Percentiles rank a stretch among this genome's conserved stretches.
These are phyloP conservation scores for Sinodicranocentrus sp. DNA, from an alignment of 2,888 invertebrate genomes.

Conservation along the genomic window DNA sequence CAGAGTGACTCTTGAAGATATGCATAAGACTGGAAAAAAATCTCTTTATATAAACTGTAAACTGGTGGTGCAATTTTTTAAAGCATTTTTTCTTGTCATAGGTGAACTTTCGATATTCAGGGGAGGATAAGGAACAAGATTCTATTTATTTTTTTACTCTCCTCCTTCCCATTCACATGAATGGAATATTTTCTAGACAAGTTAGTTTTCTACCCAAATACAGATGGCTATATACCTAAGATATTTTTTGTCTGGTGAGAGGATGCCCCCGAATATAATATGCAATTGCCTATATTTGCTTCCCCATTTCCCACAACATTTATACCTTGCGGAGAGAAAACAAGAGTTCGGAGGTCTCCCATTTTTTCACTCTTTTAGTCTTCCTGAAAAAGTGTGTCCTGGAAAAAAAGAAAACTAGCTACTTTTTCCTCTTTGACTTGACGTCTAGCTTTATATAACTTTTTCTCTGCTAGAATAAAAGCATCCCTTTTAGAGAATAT, in stretches of 20 bases:
- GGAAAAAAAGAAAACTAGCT: not conserved
- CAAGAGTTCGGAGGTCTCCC: not conserved
- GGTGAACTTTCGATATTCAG: not conserved
- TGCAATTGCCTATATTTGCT: conserved; percentile 2
- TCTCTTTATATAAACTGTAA: not conserved
- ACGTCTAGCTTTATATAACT: not conserved
- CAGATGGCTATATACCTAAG: not conserved
- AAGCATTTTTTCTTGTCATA: not conserved
- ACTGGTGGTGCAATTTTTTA: not conserved
- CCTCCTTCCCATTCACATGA: not conserved
- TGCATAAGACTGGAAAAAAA: too few species aligned
- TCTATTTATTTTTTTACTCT: conserved; percentile 20
- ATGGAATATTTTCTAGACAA: conserved; percentile 16
- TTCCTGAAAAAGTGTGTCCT: not conserved
- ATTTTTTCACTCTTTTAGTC: conserved; percentile 3
- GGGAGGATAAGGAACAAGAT: conserved; percentile 19
- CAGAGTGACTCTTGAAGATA: too few species aligned
- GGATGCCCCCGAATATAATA: not conserved
- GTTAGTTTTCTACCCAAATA: not conserved
- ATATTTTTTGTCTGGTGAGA: not conserved
- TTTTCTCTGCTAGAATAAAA: conserved; percentile 6
- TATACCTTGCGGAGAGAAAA: conserved; percentile 17
- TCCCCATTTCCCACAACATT: conserved; percentile 19
- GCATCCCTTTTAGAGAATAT: conserved; percentile 40
- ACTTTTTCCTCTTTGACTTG: conserved; percentile 29